These are phyloP conservation scores for Drymonia ruficornis DNA, from an alignment of 2,888 invertebrate species.

Conservation along the genomic window DNA sequence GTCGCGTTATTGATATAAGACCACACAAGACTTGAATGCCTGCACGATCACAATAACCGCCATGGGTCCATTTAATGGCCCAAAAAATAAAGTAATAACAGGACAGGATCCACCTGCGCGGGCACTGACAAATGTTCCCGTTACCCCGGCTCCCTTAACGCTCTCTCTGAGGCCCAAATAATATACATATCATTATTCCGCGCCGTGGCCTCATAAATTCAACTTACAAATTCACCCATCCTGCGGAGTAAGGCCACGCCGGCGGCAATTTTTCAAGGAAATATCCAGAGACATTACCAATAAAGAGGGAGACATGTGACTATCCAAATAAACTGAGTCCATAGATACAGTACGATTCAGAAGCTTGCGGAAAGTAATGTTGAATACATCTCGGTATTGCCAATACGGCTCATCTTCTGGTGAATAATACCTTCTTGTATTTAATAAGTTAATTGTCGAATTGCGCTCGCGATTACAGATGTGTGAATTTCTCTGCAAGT, in stretches of 20 bases:
- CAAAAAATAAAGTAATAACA: conserved; percentile 74
- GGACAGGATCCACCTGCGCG: conserved; percentile 69
- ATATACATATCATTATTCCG: conserved; percentile 80
- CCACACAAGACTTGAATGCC: conserved; percentile 29
- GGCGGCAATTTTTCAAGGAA: conserved; percentile 72
- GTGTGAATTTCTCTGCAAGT: no score
- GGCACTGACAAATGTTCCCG: conserved; percentile 77
- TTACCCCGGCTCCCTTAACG: conserved; percentile 55
- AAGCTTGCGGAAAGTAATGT: no score
- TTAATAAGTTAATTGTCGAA: no score
- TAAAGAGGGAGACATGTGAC: no score
- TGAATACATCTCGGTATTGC: no score
- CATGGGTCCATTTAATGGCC: conserved; percentile 29
- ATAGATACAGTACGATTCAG: no score
- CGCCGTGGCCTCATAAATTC: conserved; percentile 74
- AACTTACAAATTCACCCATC: conserved; percentile 72
- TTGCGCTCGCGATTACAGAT: no score
- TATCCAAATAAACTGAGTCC: no score
- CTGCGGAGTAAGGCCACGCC: conserved; percentile 43
- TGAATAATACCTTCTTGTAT: no score
- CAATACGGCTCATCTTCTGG: no score
- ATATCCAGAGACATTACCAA: no score
- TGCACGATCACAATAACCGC: conserved; percentile 17
- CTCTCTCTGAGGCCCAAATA: conserved; percentile 67
- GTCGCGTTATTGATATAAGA: no score